These are phyloP conservation scores for Haplotaxodon microlepis DNA, from an alignment of 2,113 vertebrate species.

Conservation along the genomic window DNA sequence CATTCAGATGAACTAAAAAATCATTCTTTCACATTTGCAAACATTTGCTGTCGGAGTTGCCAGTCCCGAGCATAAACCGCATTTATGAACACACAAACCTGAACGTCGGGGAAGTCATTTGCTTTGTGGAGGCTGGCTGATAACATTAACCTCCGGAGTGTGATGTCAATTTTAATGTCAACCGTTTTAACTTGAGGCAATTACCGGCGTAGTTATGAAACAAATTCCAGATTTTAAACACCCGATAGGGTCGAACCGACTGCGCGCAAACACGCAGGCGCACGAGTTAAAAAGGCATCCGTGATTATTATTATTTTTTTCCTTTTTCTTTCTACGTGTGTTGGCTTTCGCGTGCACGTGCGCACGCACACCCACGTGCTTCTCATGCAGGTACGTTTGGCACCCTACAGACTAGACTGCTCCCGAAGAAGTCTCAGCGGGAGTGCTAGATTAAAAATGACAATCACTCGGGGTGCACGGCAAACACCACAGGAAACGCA, in stretches of 20 bases:
- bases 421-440: slow-evolving; percentile 60
- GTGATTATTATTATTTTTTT: background rate
- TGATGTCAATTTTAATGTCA: slow-evolving; percentile 50
- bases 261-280: background rate
- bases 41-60: slow-evolving; percentile 36
- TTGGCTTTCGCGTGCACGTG: slow-evolving; percentile 1
- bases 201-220: background rate
- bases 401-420: slow-evolving; percentile 58
- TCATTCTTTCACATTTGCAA: slow-evolving; percentile 47
- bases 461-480: slow-evolving; percentile 72
- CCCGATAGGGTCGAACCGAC: background rate
- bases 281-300: background rate
- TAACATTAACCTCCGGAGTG: slow-evolving; percentile 33
- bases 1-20: slow-evolving; percentile 45
- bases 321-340: background rate
- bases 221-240: background rate
- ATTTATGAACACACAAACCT: slow-evolving; percentile 3
- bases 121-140: slow-evolving; percentile 19
- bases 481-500: slow-evolving; percentile 74
- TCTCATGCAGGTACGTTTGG: slow-evolving; percentile 40
- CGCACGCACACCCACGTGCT: background rate
- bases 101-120: background rate
- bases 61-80: background rate
- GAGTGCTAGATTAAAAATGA: slow-evolving; percentile 77
- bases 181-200: slow-evolving; percentile 26